Base-by-base conservation (phyloP, 2,113 vertebrate species). In the Clarias magur region DNA sequence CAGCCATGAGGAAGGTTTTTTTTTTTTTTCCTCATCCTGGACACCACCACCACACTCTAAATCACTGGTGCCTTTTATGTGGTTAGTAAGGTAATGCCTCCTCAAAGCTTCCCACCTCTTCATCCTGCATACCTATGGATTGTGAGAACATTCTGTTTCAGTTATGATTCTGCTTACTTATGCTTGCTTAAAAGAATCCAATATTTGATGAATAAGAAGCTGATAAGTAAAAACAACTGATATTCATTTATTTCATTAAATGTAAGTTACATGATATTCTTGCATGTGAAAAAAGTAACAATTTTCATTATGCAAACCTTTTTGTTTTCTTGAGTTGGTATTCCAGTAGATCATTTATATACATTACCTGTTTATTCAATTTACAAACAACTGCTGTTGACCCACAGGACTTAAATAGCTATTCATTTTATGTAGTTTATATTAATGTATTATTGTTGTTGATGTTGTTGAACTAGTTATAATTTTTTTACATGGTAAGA, bases 361-460 rank as follows among this genome's bases (percentile, higher is more conserved):
- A 34, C 34, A 7, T 70, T 16, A 34, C 67, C 67, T 70, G 34
- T 72, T 72, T 15, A 38, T 19, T 72, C n/a, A 67, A 1, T 27
- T 67, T 12, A n/a, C 25, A 65, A n/a, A 65, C 68, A 54, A 15
- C 30, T 83, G 62, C 21, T 56, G 19, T 59, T 53, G 63, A 65
- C 63, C n/a, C 10, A n/a, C 10, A 62, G n/a, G n/a, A 65, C 25
- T 60, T 4, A 42, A 42, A 0, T 63, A 21, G 56, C 9, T 63
- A 53, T 80, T 73, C 17, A 21, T 85, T 76, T 70, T 82, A 23
- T 88, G 23, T 68, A 34, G 56, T 1, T 42, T 56, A 16, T 82
- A 65, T 16, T 67, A 68, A 38, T 38, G 34, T 38, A 38, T 38
- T 38, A 2, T 38, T 38, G 34, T 38, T 38, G 34, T 34, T 34